A percentile compares a stretch with the other conserved stretches of the same genome.
phyloP scores from a whole-genome alignment of 2,888 invertebrate genomes.

The Gortyna flavago region DNA sequence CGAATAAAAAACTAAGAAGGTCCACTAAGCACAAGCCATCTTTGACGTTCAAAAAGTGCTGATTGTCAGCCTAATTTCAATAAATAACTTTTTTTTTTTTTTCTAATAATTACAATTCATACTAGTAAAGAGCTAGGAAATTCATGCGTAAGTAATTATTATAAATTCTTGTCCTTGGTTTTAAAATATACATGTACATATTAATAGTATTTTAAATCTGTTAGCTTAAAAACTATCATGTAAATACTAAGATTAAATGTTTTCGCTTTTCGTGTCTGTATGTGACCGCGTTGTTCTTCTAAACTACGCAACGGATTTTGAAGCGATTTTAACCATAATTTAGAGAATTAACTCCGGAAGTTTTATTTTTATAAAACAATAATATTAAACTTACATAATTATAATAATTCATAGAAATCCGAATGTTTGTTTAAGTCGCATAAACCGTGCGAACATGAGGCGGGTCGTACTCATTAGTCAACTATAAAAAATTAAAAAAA shows the following conservation, averaged over 20 bases:
- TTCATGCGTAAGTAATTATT: background rate
- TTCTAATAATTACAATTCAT: background rate
- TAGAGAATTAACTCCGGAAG: background rate
- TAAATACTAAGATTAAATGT: background rate
- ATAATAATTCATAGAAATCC: background rate
- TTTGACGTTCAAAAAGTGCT: too few relatives aligned
- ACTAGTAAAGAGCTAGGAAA: background rate
- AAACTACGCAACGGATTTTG: background rate
- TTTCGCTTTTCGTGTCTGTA: background rate
- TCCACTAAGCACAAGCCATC: background rate
- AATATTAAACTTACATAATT: background rate
- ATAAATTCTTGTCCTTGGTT: too few relatives aligned
- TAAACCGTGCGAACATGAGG: background rate
- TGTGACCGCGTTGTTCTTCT: background rate
- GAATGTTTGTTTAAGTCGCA: background rate
- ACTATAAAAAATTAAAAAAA: too few relatives aligned
- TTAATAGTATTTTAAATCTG: too few relatives aligned
- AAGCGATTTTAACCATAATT: background rate
- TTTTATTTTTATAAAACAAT: background rate
- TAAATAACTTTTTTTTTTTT: too few relatives aligned
- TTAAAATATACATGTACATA: too few relatives aligned
- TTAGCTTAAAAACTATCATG: background rate
- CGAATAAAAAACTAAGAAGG: conserved; percentile 22
- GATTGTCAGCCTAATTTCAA: too few relatives aligned
- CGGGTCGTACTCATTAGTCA: background rate